phyloP scores from a whole-genome alignment of 2,113 vertebrate species.

The Pelvicachromis taeniatus region DNA sequence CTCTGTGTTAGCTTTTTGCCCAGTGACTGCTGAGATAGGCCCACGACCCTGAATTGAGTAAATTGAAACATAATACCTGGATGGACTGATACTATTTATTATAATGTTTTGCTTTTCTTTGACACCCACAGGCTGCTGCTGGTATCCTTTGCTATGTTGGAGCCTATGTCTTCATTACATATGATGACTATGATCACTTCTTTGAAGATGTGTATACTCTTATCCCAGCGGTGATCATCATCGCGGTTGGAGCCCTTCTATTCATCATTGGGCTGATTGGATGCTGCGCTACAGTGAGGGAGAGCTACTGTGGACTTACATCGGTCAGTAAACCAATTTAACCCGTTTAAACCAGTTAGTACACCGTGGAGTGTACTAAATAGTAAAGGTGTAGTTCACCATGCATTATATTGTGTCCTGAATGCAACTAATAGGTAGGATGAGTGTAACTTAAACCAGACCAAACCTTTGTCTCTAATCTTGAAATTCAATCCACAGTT shows the following conservation, averaged over 20 bases:
- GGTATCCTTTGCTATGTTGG: slow-evolving; percentile 94
- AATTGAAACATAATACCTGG: background rate
- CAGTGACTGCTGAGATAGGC: background rate
- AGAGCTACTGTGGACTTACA: slow-evolving; percentile 88
- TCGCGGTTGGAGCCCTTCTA: slow-evolving; percentile 87
- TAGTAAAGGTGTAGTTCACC: background rate
- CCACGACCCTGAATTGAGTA: background rate
- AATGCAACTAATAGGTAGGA: background rate
- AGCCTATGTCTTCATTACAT: slow-evolving; percentile 96
- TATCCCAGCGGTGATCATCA: slow-evolving; percentile 89
- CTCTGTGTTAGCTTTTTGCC: background rate
- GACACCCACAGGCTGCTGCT: slow-evolving; percentile 81
- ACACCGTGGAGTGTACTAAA: background rate
- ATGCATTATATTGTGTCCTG: background rate
- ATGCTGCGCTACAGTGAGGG: slow-evolving; percentile 91
- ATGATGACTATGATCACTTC: slow-evolving; percentile 95
- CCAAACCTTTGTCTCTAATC: background rate
- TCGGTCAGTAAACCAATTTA: slow-evolving; percentile 74
- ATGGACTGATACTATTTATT: background rate
- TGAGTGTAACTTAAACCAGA: background rate
- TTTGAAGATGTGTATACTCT: slow-evolving; percentile 93
- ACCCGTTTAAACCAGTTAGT: too few relatives aligned
- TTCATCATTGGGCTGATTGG: slow-evolving; percentile 93
- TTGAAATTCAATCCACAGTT: slow-evolving; percentile 78
- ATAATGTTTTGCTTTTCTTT: background rate